Conservation (phyloP, 2,113 vertebrate species). For the human (Homo sapiens) region GRCh38 chr16:119501-120000, state of each 20-base stretch:
- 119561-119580: slow-evolving; percentile 72
- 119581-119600: slow-evolving; percentile 70
- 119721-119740: not conserved
- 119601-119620: slow-evolving; percentile 64
- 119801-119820: not conserved
- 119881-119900: not conserved
- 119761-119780: not conserved
- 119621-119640: not conserved
- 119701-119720: not conserved
- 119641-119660: not conserved
- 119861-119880: not conserved
- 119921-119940: not conserved
- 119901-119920: not conserved
- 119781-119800: not conserved
- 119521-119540: slow-evolving; percentile 73
- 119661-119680: not conserved
- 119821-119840: not conserved
- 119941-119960: slow-evolving; percentile 20
- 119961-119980: not conserved
- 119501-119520: slow-evolving; percentile 79
- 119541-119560: slow-evolving; percentile 60
- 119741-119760: rapidly evolving
- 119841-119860: not conserved
- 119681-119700: not conserved
- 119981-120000: not conserved